Conservation (phyloP, 2,888 invertebrate species). For the Alentia gelatinosa region DNA sequence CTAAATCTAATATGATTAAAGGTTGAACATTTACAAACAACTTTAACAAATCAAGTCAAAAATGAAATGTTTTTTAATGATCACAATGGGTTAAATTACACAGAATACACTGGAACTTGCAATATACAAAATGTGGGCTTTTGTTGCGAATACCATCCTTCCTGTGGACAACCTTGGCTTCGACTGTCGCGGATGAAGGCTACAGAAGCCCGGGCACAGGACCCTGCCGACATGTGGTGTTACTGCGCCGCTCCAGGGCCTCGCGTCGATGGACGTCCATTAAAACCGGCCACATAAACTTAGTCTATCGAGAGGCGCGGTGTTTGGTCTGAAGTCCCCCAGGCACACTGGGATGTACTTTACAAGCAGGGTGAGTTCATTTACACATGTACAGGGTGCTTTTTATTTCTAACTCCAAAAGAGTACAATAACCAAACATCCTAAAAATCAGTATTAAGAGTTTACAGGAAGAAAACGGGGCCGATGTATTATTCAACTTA, state of each 20-base stretch:
- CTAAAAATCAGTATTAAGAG: too few species aligned
- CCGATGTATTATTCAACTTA: too few species aligned
- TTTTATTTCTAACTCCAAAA: background rate
- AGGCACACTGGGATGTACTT: background rate
- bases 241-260: background rate
- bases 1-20: too few species aligned
- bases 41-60: background rate
- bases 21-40: too few species aligned
- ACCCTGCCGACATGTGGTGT: background rate
- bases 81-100: conserved; percentile 50
- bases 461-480: too few species aligned
- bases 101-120: conserved; percentile 40
- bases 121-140: conserved; percentile 46
- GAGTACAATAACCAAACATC: background rate
- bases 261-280: background rate
- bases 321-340: background rate
- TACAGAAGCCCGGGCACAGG: background rate
- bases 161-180: background rate
- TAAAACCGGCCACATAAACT: too few species aligned
- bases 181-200: background rate
- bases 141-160: background rate
- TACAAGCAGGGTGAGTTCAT: conserved; percentile 8
- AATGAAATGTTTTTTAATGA: conserved; percentile 43
- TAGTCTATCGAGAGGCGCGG: background rate
- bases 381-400: background rate